phyloP scores from a whole-genome alignment of 2,113 vertebrate species.

The Oncorhynchus gorbuscha region DNA sequence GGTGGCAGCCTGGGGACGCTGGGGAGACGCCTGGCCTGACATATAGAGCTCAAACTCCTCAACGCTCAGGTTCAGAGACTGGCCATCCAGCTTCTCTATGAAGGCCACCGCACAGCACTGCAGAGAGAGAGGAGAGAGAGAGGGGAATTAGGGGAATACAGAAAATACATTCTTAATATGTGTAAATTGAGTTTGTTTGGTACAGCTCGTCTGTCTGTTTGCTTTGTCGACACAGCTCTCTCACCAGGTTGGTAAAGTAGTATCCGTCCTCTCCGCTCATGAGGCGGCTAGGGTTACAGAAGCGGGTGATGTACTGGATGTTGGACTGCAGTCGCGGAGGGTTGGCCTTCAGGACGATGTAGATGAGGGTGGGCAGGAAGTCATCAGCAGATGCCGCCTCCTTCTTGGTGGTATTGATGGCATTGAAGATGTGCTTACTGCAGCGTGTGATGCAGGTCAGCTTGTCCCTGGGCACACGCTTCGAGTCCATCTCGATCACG shows the following conservation, averaged over 20 bases:
- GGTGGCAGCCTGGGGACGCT: slow-evolving; percentile 78
- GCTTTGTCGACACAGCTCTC: slow-evolving; percentile 10
- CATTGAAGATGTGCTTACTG: slow-evolving; percentile 95
- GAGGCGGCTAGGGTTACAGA: slow-evolving; percentile 90
- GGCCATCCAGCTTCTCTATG: slow-evolving; percentile 95
- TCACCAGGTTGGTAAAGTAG: slow-evolving; percentile 97
- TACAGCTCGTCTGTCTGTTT: background rate
- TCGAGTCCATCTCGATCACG: slow-evolving; percentile 95
- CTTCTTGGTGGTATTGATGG: slow-evolving; percentile 88
- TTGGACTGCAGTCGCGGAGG: slow-evolving; percentile 96
- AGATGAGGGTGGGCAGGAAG: slow-evolving; percentile 94
- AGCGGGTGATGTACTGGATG: slow-evolving; percentile 97
- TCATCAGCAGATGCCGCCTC: slow-evolving; percentile 95
- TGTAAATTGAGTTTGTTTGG: background rate
- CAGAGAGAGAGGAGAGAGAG: background rate
- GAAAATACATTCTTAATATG: too few relatives aligned
- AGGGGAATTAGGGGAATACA: background rate
- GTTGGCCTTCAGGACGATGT: slow-evolving; percentile 93
- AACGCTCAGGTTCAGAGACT: slow-evolving; percentile 90
- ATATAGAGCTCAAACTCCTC: slow-evolving; percentile 96
- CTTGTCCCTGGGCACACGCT: slow-evolving; percentile 91
- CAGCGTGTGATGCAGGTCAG: slow-evolving; percentile 88
- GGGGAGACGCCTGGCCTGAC: slow-evolving; percentile 86
- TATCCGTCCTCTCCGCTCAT: slow-evolving; percentile 98
- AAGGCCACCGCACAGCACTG: slow-evolving; percentile 97